These are phyloP conservation scores for Penaeus monodon DNA, from an alignment of 2,888 invertebrate species.

Conservation along the genomic window DNA sequence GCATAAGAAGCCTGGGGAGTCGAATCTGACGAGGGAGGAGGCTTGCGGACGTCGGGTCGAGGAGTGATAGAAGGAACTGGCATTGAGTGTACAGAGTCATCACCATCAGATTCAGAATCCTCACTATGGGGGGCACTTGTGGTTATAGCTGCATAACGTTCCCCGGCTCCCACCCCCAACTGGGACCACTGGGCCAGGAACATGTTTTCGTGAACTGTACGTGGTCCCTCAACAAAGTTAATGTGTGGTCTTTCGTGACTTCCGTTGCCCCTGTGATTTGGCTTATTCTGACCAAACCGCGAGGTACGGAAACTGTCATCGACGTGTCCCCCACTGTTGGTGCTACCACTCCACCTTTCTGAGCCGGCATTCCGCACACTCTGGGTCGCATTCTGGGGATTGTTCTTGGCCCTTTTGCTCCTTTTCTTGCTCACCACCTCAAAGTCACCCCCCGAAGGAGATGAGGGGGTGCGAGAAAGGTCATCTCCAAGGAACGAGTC, in stretches of 20 bases:
- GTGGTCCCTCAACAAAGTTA: conserved; percentile 62
- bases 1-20: conserved; percentile 64
- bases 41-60: conserved; percentile 61
- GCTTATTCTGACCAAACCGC: conserved; percentile 22
- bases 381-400: conserved; percentile 24
- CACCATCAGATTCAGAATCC: conserved; percentile 83
- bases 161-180: conserved; percentile 51
- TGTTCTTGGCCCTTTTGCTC: conserved; percentile 42
- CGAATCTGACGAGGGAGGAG: conserved; percentile 61
- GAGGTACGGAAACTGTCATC: conserved; percentile 26
- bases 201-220: conserved; percentile 56
- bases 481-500: conserved; percentile 37
- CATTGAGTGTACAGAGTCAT: conserved; percentile 87
- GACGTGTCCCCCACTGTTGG: conserved; percentile 16
- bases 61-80: conserved; percentile 75
- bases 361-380: conserved; percentile 25
- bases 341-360: conserved; percentile 8
- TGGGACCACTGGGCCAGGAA: conserved; percentile 59
- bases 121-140: conserved; percentile 85
- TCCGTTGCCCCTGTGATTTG: background rate
- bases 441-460: conserved; percentile 51
- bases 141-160: conserved; percentile 74
- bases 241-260: conserved; percentile 56
- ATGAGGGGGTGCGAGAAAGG: conserved; percentile 10
- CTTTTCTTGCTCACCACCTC: conserved; percentile 59